Conservation (phyloP, 2,888 invertebrate species). For the Kryphioiulus occultus region DNA sequence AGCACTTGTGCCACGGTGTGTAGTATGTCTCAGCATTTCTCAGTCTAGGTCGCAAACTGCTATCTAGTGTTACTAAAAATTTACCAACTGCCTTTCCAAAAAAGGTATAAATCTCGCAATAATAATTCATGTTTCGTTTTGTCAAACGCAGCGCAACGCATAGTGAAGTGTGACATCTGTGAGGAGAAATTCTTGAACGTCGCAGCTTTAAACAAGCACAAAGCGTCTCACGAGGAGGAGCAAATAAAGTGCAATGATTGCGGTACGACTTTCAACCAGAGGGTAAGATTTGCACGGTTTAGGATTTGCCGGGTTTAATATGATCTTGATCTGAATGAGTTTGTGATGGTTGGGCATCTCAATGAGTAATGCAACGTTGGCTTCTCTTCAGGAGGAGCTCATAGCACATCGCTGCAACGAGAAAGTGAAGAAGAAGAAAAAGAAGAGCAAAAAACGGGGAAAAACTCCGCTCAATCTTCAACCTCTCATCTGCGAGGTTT, state of each 20-base stretch:
- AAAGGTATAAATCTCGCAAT: no score
- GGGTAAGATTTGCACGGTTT: background rate
- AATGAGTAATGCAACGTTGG: background rate
- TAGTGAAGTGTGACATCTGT: slow-evolving; percentile 41
- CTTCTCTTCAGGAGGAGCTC: slow-evolving; percentile 41
- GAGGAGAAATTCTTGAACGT: slow-evolving; percentile 20
- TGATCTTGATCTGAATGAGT: background rate
- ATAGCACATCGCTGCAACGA: background rate
- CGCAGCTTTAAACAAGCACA: slow-evolving; percentile 49
- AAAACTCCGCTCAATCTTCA: slow-evolving; percentile 55
- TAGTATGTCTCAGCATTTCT: background rate
- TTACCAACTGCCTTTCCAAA: no score
- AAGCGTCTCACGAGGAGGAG: slow-evolving; percentile 41
- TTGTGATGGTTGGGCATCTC: background rate
- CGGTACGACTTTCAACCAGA: background rate
- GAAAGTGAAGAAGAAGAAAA: background rate
- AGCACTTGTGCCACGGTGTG: slow-evolving; percentile 53
- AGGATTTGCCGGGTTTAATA: background rate
- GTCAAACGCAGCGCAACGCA: background rate
- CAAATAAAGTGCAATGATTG: slow-evolving; percentile 12
- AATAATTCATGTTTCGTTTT: no score
- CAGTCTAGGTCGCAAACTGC: no score
- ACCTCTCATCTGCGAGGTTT: slow-evolving; percentile 64
- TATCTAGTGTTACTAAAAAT: no score
- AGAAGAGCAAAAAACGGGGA: slow-evolving; percentile 49